These are phyloP conservation scores for Mizuhopecten yessoensis DNA, from an alignment of 1,140 invertebrate genomes.

Conservation along the genomic window DNA sequence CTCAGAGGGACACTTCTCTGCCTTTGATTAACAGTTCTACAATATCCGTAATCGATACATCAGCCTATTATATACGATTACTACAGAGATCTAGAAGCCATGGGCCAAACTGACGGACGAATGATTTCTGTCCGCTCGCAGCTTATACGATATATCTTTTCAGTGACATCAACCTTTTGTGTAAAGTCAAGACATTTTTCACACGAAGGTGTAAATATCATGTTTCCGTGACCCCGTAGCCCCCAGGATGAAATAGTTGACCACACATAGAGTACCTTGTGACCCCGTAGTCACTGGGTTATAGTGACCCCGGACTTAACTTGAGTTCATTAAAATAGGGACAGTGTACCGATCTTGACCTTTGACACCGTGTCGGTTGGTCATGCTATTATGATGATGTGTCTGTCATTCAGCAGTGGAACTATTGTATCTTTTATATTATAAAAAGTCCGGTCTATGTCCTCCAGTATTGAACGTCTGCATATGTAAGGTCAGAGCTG, in stretches of 20 bases:
- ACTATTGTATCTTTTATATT: too few species aligned
- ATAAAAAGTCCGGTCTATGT: too few species aligned
- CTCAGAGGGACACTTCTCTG: neutral
- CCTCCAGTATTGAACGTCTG: too few species aligned
- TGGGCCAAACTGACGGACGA: too few species aligned
- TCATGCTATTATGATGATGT: too few species aligned
- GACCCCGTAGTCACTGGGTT: neutral
- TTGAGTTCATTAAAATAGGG: neutral
- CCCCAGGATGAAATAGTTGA: neutral
- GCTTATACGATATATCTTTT: neutral
- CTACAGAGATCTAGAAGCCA: neutral
- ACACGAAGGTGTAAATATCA: constrained; percentile 24
- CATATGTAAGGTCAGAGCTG: too few species aligned
- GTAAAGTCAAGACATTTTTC: neutral
- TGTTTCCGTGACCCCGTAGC: constrained; percentile 6
- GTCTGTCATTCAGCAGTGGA: too few species aligned
- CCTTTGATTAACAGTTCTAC: neutral
- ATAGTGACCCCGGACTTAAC: neutral
- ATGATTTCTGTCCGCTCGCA: too few species aligned
- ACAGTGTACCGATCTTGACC: neutral
- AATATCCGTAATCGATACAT: neutral
- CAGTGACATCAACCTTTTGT: neutral
- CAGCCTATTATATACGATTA: too few species aligned
- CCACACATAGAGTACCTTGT: neutral
- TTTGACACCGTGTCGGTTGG: too few species aligned